Evolutionary conservation across 2,797 vertebrate species (phyloP).

Genomic region (Miichthys miiuy): DNA sequence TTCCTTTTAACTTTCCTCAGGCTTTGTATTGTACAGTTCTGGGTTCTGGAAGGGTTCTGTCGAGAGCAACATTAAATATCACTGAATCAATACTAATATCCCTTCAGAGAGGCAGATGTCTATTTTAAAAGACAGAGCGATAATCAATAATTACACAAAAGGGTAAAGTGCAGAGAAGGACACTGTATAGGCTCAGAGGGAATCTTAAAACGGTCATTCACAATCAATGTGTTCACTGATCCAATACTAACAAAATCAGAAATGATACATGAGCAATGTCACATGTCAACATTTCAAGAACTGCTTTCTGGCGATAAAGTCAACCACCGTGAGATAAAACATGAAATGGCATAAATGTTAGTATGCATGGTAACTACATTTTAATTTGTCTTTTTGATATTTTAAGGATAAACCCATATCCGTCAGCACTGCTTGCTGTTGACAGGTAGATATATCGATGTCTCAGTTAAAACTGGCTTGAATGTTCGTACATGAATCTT

Average conservation of each 20-base stretch:
- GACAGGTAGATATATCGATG: too few relatives aligned
- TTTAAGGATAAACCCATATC: not conserved
- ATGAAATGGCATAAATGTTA: not conserved
- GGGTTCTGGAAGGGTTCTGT: not conserved
- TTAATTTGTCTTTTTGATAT: not conserved
- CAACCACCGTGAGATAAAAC: not conserved
- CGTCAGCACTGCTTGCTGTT: too few relatives aligned
- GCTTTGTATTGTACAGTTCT: not conserved
- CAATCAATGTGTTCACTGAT: constrained; percentile 32
- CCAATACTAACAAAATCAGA: not conserved
- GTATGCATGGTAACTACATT: not conserved
- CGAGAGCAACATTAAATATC: constrained; percentile 25
- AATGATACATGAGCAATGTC: constrained; percentile 1
- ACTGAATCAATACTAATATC: constrained; percentile 36
- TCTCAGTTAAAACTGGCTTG: too few relatives aligned
- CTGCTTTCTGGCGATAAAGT: not conserved
- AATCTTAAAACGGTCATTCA: constrained; percentile 17
- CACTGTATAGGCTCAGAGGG: not conserved
- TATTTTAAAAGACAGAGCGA: constrained; percentile 38
- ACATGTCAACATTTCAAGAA: constrained; percentile 3
- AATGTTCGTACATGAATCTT: too few relatives aligned
- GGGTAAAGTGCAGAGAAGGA: constrained; percentile 22
- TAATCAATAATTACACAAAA: constrained; percentile 36
- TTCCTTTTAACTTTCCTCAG: not conserved
- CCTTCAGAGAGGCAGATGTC: constrained; percentile 6